phyloP scores from a whole-genome alignment of 2,797 vertebrate genomes.

The Pseudochirops corinnae region DNA sequence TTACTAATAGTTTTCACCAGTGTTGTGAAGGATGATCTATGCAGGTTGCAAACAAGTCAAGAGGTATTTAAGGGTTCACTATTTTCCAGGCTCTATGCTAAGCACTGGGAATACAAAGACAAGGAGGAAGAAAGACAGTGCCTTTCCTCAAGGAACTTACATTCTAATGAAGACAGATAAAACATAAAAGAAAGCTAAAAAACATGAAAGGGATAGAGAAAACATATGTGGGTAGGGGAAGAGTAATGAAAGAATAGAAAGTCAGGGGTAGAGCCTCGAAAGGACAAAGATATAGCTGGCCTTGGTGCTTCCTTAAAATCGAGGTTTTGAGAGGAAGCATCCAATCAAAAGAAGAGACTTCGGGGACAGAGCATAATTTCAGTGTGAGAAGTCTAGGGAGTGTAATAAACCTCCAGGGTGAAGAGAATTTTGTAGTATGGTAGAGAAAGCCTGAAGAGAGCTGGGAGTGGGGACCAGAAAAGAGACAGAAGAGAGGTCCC shows the following conservation, averaged over 20 bases:
- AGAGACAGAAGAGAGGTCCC: not conserved
- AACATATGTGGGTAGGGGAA: not conserved
- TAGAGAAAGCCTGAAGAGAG: not conserved
- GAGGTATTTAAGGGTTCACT: not conserved
- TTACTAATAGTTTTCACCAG: not conserved
- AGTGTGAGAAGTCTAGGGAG: not conserved
- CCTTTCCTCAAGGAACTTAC: not conserved
- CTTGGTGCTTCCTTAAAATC: not conserved
- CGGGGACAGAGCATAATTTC: not conserved
- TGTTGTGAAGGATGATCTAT: not conserved
- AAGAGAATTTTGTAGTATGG: not conserved
- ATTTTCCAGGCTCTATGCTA: not conserved
- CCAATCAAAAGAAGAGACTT: not conserved
- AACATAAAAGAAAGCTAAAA: not conserved
- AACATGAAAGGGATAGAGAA: not conserved
- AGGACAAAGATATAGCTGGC: not conserved
- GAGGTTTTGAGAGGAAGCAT: not conserved
- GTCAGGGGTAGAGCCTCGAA: not conserved
- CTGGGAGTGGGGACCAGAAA: not conserved
- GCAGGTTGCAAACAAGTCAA: not conserved
- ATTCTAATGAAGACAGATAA: not conserved
- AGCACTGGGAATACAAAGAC: not conserved
- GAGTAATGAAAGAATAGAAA: not conserved
- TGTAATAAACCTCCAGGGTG: not conserved
- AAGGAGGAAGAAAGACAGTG: not conserved